phyloP scores from a whole-genome alignment of 2,797 vertebrate genomes.

The Sus cebifrons region DNA sequence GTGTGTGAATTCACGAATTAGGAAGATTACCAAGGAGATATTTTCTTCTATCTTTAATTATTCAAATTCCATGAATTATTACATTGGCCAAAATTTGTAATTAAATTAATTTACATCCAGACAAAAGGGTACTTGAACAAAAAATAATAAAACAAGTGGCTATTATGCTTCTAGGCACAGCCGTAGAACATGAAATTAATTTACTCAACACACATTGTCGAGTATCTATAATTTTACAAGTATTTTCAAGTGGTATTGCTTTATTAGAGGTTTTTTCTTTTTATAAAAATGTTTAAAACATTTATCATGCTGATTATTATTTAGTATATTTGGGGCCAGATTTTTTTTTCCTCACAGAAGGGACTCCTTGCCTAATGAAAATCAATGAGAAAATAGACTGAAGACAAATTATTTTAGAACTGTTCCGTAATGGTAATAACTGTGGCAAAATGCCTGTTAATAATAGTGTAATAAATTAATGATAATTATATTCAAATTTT shows the following conservation, averaged over 20 bases:
- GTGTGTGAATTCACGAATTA: constrained; percentile 35
- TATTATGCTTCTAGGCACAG: background rate
- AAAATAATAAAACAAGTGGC: background rate
- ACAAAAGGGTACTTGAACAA: background rate
- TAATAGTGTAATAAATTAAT: constrained; percentile 70
- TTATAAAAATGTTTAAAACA: constrained; percentile 17
- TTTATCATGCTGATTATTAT: background rate
- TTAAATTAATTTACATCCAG: background rate
- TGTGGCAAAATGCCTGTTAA: constrained; percentile 57
- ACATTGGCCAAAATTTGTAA: constrained; percentile 60
- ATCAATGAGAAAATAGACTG: background rate
- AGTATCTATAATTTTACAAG: background rate
- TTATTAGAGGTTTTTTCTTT: constrained; percentile 36
- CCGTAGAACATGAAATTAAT: background rate
- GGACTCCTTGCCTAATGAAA: constrained; percentile 42
- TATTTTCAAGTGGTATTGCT: background rate
- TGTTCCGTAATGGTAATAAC: constrained; percentile 39
- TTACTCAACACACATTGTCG: background rate
- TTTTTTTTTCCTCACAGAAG: background rate
- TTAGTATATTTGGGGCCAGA: background rate
- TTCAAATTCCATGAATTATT: constrained; percentile 6
- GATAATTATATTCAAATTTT: constrained; percentile 79
- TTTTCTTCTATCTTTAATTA: constrained; percentile 38
- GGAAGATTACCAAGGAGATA: background rate
- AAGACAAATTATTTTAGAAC: constrained; percentile 58